Evolutionary conservation across 2,888 invertebrate species (phyloP), one percentile per base, ranked within the genome.

Genomic region (Scrobipalpa atriplicella): DNA sequence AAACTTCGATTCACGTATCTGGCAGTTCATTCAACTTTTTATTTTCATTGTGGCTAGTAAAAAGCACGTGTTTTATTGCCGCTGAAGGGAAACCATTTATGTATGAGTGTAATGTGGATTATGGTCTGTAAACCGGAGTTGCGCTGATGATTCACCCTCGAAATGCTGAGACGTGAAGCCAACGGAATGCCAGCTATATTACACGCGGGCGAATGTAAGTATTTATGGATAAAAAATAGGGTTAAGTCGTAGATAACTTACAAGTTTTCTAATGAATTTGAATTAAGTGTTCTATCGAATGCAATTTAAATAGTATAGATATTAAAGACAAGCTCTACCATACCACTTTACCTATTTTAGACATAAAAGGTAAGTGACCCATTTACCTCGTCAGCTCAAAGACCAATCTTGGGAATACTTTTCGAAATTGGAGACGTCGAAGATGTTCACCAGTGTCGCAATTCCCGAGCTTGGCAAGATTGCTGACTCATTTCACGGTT

Each of bases 151-250:
- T 78, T 81, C 80, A 83, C 71, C 75, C 71, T 73, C 69, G 70
- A 78, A 77, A 78, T 77, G 74, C 71, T 74, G 74, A 79, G 75
- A 79, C 75, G 73, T 76, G 79, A 86, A 85, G 75, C 79, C 80
- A 72, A 73, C 73, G 72, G 71, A 82, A 83, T 85, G 83, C 73
- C 70, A 76, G 58, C 62, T 64, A 65, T 68, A 72, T 61, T 68
- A 64, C 66, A 66, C 38, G 67, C 69, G 70, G 71, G 70, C 66
- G 52, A 70, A 68, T 69, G 75, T 74, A 65, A 73, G 74, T 74
- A 71, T 70, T 58, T 39, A 39, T 43, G 62, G 47, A 29, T 18
- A 16, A 62, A 39, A 64, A 62, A 58, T 56, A 21, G 54, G 54
- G 54, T 56, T 56, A 56, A 18, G 19, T 52, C 11, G 21, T 18